Evolutionary conservation across 1,140 invertebrate species (phyloP).

Genomic region (Ceratina australensis): DNA sequence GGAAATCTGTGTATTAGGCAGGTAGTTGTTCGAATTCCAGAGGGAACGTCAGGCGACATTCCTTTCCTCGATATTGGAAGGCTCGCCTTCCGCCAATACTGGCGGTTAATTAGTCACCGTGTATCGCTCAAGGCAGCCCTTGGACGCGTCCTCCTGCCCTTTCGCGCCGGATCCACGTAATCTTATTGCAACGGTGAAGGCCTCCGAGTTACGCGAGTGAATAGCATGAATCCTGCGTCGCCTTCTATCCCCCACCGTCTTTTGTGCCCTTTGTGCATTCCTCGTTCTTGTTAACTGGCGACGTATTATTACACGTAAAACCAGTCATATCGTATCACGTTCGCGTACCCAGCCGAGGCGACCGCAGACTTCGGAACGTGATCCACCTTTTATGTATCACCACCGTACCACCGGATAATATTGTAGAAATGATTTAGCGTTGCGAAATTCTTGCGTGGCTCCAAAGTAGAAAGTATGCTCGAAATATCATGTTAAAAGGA

Average conservation of each 20-base stretch:
- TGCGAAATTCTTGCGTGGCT: not conserved
- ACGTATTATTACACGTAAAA: not conserved
- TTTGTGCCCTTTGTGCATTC: slow-evolving; percentile 12
- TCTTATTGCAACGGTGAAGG: slow-evolving; percentile 21
- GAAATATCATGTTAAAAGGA: not conserved
- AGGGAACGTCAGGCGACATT: not conserved
- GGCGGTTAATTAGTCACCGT: slow-evolving; percentile 30
- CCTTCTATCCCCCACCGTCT: not conserved
- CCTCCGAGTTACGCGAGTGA: slow-evolving; percentile 32
- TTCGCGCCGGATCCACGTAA: not conserved
- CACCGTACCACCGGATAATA: not conserved
- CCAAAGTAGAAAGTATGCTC: not conserved
- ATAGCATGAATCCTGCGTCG: slow-evolving; percentile 39
- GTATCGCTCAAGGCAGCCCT: not conserved
- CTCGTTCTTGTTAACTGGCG: slow-evolving; percentile 1
- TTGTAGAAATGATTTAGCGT: not conserved
- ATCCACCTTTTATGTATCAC: not conserved
- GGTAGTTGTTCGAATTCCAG: not conserved
- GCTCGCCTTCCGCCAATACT: not conserved
- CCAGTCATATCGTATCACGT: slow-evolving; percentile 10
- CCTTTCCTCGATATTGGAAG: not conserved
- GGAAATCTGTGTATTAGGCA: too few relatives aligned
- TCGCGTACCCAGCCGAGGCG: not conserved
- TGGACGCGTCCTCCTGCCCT: not conserved
- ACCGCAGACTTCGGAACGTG: not conserved